Evolutionary conservation across 1,140 invertebrate genomes (phyloP).

Genomic region (Tyrophagus putrescentiae): DNA sequence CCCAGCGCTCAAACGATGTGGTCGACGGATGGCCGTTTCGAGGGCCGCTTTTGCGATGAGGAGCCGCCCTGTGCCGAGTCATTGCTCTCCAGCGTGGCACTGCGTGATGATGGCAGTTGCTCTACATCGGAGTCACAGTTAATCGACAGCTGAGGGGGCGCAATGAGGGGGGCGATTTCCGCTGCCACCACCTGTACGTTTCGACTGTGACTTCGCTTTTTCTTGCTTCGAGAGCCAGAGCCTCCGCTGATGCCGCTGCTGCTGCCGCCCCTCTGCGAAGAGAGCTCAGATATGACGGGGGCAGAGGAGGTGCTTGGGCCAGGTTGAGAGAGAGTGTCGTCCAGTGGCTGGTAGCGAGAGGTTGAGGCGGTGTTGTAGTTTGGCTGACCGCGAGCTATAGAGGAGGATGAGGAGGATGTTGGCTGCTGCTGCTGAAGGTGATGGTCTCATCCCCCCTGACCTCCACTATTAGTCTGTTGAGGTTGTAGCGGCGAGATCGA

Average conservation of each 20-base stretch:
- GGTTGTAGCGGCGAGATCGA: neutral
- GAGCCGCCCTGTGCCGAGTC: neutral
- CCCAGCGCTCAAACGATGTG: neutral
- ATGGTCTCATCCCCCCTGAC: neutral
- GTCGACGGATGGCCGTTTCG: neutral
- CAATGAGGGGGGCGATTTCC: conserved; percentile 3
- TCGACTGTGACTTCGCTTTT: neutral
- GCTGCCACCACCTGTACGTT: conserved; percentile 2
- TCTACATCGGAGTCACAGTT: conserved; percentile 12
- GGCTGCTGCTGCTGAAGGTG: neutral
- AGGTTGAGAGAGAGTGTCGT: neutral
- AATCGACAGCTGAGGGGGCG: conserved; percentile 11
- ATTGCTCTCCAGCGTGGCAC: neutral
- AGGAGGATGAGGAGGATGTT: neutral
- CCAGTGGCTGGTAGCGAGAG: neutral
- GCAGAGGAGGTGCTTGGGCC: conserved; percentile 3
- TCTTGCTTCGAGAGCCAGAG: neutral
- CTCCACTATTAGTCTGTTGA: neutral
- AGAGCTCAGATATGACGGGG: neutral
- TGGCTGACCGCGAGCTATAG: neutral
- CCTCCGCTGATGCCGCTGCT: neutral
- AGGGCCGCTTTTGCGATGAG: neutral
- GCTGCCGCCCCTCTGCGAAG: neutral
- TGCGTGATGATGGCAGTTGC: neutral
- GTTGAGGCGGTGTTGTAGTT: neutral